Conservation (phyloP, 2,888 invertebrate genomes). For the Thalpophila matura region DNA sequence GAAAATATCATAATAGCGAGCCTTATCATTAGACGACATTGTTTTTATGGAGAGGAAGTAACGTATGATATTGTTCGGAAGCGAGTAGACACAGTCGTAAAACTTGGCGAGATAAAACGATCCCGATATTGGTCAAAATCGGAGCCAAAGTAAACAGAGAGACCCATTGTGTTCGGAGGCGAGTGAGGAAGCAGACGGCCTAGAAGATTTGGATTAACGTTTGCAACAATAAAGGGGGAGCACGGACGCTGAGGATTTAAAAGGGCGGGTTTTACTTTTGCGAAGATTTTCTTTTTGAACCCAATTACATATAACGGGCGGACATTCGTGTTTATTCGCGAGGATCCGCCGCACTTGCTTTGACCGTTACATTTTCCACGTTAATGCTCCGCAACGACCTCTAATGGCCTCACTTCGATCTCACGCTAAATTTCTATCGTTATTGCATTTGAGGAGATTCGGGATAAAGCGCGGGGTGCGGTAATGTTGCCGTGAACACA, state of each 20-base stretch:
- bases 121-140: slow-evolving; percentile 57
- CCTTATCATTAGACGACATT: slow-evolving; percentile 64
- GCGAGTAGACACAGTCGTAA: slow-evolving; percentile 61
- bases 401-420: slow-evolving; percentile 62
- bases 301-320: slow-evolving; percentile 57
- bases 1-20: slow-evolving; percentile 61
- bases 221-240: slow-evolving; percentile 41
- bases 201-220: slow-evolving; percentile 57
- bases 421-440: slow-evolving; percentile 58
- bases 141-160: slow-evolving; percentile 51
- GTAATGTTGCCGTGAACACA: slow-evolving; percentile 37
- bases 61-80: slow-evolving; percentile 66
- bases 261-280: slow-evolving; percentile 35
- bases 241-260: slow-evolving; percentile 38
- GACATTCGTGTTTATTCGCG: slow-evolving; percentile 61
- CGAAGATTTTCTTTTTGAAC: slow-evolving; percentile 61
- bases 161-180: slow-evolving; percentile 31
- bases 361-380: slow-evolving; percentile 64
- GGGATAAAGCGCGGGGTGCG: slow-evolving; percentile 39
- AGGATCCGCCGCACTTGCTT: slow-evolving; percentile 43
- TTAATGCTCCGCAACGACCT: slow-evolving; percentile 57
- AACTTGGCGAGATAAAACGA: slow-evolving; percentile 57
- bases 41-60: slow-evolving; percentile 68
- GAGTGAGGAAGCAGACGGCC: slow-evolving; percentile 18
- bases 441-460: slow-evolving; percentile 52